These are phyloP conservation scores for Melanotaenia nigrans DNA, from an alignment of 2,797 vertebrate species.

Conservation along the genomic window DNA sequence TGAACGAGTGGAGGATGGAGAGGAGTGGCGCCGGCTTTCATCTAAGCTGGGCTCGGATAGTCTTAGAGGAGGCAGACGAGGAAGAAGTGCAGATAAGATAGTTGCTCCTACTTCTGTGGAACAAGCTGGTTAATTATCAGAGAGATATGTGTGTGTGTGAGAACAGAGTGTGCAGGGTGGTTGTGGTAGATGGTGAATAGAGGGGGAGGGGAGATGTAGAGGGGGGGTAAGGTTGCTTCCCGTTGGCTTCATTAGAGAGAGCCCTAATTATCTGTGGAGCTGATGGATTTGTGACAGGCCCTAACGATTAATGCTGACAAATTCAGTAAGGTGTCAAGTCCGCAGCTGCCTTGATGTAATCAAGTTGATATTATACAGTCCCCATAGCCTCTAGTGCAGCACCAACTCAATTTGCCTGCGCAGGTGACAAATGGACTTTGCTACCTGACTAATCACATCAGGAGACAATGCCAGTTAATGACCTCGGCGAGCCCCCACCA, in stretches of 20 bases:
- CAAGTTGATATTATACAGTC: slow-evolving; percentile 99
- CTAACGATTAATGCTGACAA: slow-evolving; percentile 99
- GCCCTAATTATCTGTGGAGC: slow-evolving; percentile 99
- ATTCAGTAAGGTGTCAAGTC: slow-evolving; percentile 99
- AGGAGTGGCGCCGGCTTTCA: slow-evolving; percentile 58
- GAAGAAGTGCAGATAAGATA: slow-evolving; percentile 63
- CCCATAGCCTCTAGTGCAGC: slow-evolving; percentile 98
- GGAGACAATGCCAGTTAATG: slow-evolving; percentile 98
- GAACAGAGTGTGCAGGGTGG: slow-evolving; percentile 14
- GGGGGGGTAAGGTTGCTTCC: slow-evolving; percentile 91
- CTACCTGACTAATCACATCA: slow-evolving; percentile 99
- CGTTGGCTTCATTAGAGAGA: slow-evolving; percentile 97
- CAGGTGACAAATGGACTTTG: slow-evolving; percentile 99
- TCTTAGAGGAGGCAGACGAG: slow-evolving; percentile 50
- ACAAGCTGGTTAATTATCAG: slow-evolving; percentile 95
- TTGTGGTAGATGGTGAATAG: slow-evolving; percentile 2
- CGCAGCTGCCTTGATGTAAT: slow-evolving; percentile 99
- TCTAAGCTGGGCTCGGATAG: slow-evolving; percentile 40
- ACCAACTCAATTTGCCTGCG: slow-evolving; percentile 99
- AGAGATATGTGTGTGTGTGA: slow-evolving; percentile 30
- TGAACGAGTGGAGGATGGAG: slow-evolving; percentile 42
- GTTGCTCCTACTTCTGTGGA: slow-evolving; percentile 82
- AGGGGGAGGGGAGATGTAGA: background rate
- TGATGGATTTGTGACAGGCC: slow-evolving; percentile 99
- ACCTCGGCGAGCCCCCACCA: slow-evolving; percentile 87